Evolutionary conservation across 2,113 vertebrate species (phyloP).

Genomic region (Stegastes partitus): DNA sequence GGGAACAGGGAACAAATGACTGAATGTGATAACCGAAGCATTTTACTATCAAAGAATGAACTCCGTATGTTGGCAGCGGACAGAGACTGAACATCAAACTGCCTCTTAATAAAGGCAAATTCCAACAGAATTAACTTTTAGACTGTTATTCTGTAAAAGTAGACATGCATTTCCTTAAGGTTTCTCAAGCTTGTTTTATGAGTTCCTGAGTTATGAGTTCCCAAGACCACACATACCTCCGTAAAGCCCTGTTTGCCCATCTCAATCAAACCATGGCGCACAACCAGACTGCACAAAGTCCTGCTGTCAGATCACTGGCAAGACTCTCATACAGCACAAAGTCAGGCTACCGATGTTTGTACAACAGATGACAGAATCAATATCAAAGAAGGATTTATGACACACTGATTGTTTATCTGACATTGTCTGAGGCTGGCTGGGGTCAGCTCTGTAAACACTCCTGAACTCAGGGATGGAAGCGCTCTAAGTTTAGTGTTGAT

Average conservation of each 20-base stretch:
- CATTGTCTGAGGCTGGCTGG: neutral
- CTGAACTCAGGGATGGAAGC: neutral
- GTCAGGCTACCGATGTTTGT: neutral
- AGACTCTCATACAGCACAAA: conserved; percentile 20
- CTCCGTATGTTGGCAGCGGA: neutral
- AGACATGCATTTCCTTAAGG: conserved; percentile 48
- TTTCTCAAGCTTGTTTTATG: conserved; percentile 59
- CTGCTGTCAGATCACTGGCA: conserved; percentile 49
- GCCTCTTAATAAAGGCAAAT: conserved; percentile 40
- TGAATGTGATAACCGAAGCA: too few relatives aligned
- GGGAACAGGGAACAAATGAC: too few relatives aligned
- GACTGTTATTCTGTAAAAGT: conserved; percentile 16
- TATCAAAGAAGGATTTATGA: neutral
- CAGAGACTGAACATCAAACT: conserved; percentile 28
- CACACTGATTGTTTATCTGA: neutral
- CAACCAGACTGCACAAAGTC: conserved; percentile 37
- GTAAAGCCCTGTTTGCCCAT: conserved; percentile 63
- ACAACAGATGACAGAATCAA: neutral
- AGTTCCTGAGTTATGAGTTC: conserved; percentile 69
- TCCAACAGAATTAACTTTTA: conserved; percentile 46
- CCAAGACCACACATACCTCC: conserved; percentile 69
- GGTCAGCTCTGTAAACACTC: neutral
- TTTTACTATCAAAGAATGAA: neutral
- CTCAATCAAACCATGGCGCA: conserved; percentile 56
- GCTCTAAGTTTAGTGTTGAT: neutral